These are phyloP conservation scores for Villa cingulata DNA, from an alignment of 2,888 invertebrate species.

Conservation along the genomic window DNA sequence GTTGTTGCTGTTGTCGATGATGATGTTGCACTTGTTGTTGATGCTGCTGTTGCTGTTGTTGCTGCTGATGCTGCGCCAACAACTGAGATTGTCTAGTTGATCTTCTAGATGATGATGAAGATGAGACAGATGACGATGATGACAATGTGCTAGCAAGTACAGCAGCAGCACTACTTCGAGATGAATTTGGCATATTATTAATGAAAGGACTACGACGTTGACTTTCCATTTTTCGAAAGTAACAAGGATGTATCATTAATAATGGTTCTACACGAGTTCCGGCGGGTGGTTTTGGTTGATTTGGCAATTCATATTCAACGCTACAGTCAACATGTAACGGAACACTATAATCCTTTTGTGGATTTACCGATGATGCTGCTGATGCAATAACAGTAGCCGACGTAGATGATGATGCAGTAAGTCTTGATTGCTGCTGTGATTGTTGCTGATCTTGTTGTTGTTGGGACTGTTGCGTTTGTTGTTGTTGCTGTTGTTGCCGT, in stretches of 20 bases:
- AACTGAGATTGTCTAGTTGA: constrained; percentile 12
- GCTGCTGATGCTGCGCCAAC: constrained; percentile 9
- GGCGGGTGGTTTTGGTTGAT: constrained; percentile 75
- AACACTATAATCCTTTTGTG: constrained; percentile 67
- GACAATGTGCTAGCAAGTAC: not conserved
- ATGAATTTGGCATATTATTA: constrained; percentile 61
- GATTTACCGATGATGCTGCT: constrained; percentile 35
- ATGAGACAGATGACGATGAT: constrained; percentile 22
- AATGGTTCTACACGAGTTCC: constrained; percentile 70
- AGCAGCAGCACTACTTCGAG: constrained; percentile 32
- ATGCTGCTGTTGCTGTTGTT: constrained; percentile 24
- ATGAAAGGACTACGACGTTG: constrained; percentile 70
- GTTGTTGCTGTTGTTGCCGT: constrained; percentile 8
- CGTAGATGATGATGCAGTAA: constrained; percentile 26
- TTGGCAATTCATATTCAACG: constrained; percentile 82
- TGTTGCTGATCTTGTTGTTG: not conserved
- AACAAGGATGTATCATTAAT: constrained; percentile 81
- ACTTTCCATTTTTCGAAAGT: constrained; percentile 75
- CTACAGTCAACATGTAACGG: constrained; percentile 83
- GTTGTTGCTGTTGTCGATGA: constrained; percentile 18
- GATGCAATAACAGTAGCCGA: constrained; percentile 40
- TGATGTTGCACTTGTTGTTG: constrained; percentile 26
- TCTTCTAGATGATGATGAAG: constrained; percentile 18
- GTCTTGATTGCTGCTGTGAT: too few species aligned
- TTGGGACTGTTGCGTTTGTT: constrained; percentile 13